A percentile compares a stretch with the other conserved stretches of the same genome.
phyloP scores from a whole-genome alignment of 2,113 vertebrate species.

The Microcebus tavaratra region DNA sequence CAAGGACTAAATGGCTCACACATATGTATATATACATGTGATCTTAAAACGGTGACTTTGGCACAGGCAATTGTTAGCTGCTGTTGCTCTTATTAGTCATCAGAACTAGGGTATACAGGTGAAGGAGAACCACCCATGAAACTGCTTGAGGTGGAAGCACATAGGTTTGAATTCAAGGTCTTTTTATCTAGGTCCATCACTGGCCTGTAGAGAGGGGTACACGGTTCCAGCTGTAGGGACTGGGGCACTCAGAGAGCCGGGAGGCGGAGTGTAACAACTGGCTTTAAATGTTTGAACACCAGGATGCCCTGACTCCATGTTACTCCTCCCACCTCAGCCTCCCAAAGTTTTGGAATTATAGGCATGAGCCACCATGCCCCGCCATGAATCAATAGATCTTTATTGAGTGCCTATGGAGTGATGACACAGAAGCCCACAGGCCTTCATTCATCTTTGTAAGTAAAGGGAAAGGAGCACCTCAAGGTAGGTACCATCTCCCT shows the following conservation, averaged over 20 bases:
- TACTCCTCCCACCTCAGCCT: no score
- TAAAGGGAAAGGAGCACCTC: not conserved
- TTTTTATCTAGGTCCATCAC: not conserved
- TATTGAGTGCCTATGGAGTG: not conserved
- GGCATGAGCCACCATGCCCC: no score
- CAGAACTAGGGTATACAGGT: not conserved
- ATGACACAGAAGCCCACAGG: not conserved
- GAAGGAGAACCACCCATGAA: not conserved
- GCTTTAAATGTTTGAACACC: not conserved
- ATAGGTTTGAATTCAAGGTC: not conserved
- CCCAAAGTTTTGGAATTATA: no score
- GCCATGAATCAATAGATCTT: not conserved
- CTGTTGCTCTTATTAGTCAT: not conserved
- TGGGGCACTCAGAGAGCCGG: not conserved
- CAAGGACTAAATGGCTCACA: not conserved
- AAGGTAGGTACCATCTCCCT: not conserved
- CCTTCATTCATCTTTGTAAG: not conserved
- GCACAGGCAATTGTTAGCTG: not conserved
- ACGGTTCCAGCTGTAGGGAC: not conserved
- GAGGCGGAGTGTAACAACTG: not conserved
- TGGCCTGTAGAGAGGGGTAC: not conserved
- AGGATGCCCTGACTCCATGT: not conserved
- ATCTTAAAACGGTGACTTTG: not conserved
- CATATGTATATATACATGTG: no score
- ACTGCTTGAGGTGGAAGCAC: not conserved